Conservation (phyloP, 2,888 invertebrate genomes). For the Stictocephala bisonia region DNA sequence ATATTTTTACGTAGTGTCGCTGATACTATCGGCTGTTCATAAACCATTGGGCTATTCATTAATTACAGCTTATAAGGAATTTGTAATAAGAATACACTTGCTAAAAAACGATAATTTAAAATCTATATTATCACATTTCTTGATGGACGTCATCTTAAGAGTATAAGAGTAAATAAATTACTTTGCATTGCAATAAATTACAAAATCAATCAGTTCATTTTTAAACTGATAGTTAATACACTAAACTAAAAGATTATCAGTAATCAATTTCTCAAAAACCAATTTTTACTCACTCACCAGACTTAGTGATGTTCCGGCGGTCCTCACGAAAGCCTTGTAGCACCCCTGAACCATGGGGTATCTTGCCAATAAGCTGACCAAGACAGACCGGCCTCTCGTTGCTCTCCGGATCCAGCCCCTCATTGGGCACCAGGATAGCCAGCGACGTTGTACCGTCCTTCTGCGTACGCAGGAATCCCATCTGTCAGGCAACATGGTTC, state of each 20-base stretch:
- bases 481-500: conserved; percentile 57
- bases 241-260: neutral
- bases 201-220: neutral
- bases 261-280: no score
- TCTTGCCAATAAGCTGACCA: conserved; percentile 84
- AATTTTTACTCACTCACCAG: conserved; percentile 67
- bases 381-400: conserved; percentile 85
- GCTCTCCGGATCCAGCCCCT: conserved; percentile 73
- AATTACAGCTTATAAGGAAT: no score
- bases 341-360: conserved; percentile 81
- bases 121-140: no score
- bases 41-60: no score
- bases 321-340: conserved; percentile 88
- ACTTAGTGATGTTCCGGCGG: conserved; percentile 86
- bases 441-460: conserved; percentile 91
- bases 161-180: no score
- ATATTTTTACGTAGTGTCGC: no score
- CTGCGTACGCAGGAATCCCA: conserved; percentile 89
- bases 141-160: no score
- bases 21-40: no score
- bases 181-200: no score
- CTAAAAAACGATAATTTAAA: no score
- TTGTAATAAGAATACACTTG: no score
- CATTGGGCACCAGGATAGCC: conserved; percentile 82
- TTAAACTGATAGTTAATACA: conserved; percentile 5